Percentiles rank a stretch among this genome's conserved stretches.
These are phyloP conservation scores for Zoanthus sociatus DNA, from an alignment of 92 coral and sea anemone species.

Conservation along the genomic window DNA sequence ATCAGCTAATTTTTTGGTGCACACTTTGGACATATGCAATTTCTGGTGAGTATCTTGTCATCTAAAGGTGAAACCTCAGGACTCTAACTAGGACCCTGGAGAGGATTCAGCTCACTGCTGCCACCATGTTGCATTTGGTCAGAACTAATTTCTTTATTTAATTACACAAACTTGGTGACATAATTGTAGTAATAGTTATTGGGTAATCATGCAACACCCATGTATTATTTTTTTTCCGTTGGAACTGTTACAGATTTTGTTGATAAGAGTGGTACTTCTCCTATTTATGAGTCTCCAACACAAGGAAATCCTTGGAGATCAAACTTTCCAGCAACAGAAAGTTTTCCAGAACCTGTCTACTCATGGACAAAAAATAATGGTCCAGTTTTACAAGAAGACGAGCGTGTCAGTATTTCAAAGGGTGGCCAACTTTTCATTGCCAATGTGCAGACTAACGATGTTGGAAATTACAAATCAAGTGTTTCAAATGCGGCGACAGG, in stretches of 20 bases:
- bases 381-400: constrained; percentile 53
- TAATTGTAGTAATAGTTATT: no score
- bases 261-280: constrained; percentile 47
- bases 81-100: no score
- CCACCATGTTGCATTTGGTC: no score
- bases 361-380: constrained; percentile 74
- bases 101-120: no score
- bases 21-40: no score
- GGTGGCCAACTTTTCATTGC: constrained; percentile 90
- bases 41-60: no score
- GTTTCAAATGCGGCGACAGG: constrained; percentile 71
- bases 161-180: no score
- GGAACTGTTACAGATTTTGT: constrained; percentile 62
- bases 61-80: no score
- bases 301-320: constrained; percentile 58
- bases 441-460: constrained; percentile 64
- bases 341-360: constrained; percentile 78
- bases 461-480: constrained; percentile 68
- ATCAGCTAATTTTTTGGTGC: no score
- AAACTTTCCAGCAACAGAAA: constrained; percentile 63
- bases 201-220: no score
- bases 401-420: constrained; percentile 79
- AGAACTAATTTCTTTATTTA: no score
- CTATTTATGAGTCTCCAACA: constrained; percentile 3
- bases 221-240: background rate